Base-by-base conservation (phyloP, 1,140 invertebrate genomes). In the Philaenus spumarius region DNA sequence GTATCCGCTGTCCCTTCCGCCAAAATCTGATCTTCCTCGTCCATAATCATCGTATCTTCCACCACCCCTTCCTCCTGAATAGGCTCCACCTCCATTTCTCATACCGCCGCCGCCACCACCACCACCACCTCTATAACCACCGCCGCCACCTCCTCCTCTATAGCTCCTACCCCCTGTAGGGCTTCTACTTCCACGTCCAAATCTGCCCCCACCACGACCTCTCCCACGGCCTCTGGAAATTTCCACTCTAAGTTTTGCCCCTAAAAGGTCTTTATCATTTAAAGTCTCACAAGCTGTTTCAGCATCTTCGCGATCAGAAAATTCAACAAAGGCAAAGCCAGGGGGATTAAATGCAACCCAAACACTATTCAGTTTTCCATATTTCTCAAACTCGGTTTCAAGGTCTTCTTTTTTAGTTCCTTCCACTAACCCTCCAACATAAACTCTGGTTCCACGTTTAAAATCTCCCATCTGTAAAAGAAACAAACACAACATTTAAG, bases 301-400 rank as follows among this genome's bases (percentile, higher is more conserved):
- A 24, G 95, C 95, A 78, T 98, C 94, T 69, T 91, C 85, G 68
- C 85, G 82, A 73, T 95, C 94, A 75, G 95, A 90, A 80, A 97
- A 99, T 77, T 98, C 95, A 69, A 99, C 90, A 80, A 98, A 99
- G 51, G 96, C 97, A 80, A 98, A 99, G 64, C 95, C 94, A 65
- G 85, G 90, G 64, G 91, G 93, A 74, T 95, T 95, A 70, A 93
- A 86, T 35, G 93, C 93, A 59, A 96, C 91, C 93, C 93, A 96
- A 43, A 97, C 94, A 72, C 87, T 98, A 75, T 89, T 94, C 68
- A 93, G 80, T 76, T 92, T 91, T 51, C 94, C 95, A 77, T 90
- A 97, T 77, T 88, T 87, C 67, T 86, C 83, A 72, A 90, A 91
- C 71, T 89, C 84, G 69, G 82, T 79, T 70, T 94, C 89, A 37